Base-by-base conservation (phyloP, 2,797 vertebrate genomes). In the Nannoperca obscura region DNA sequence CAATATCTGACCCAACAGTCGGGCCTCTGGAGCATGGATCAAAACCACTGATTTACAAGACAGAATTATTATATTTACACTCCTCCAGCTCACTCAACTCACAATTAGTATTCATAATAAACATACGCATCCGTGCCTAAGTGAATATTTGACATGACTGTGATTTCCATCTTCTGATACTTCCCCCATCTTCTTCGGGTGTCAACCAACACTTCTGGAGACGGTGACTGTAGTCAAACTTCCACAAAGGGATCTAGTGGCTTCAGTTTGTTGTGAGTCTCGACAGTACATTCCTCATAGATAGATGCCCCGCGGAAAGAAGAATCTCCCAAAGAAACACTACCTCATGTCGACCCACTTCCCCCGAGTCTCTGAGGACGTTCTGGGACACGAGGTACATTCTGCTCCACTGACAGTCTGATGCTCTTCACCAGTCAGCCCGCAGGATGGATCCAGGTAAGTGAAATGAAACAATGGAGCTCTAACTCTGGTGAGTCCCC, bases 301-400 rank as follows among this genome's bases (percentile, higher is more conserved):
- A 84, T 68, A 44, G 75, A 81, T n/a, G 19, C 46, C 53, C 75
- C 81, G 36, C 40, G 2, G 22, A 32, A 71, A 62, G 32, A 62
- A 50, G 27, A 73, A 34, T 30, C 32, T 7, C 53, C 30, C 22
- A 55, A 59, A 24, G 32, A 65, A 17, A 75, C 40, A 47, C 27
- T 78, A 49, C 61, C 63, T 81, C 77, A 59, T 9, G 44, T 47
- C 14, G 64, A 82, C 71, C 66, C 34, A 75, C 53, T 83, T 86
- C 64, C 44, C 38, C 38, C 0, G 5, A 78, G 76, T 82, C 73
- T 81, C 66, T 71, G 63, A 71, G 82, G 82, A 91, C 79, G 83
- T 88, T 90, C 86, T 78, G 80, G 68, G 74, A 81, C 84, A 83
- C 54, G 67, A 86, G 72, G 85, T 88, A 92, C 92, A 92, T 93